These are phyloP conservation scores for Tautogolabrus adspersus DNA, from an alignment of 2,113 vertebrate genomes.

Conservation along the genomic window DNA sequence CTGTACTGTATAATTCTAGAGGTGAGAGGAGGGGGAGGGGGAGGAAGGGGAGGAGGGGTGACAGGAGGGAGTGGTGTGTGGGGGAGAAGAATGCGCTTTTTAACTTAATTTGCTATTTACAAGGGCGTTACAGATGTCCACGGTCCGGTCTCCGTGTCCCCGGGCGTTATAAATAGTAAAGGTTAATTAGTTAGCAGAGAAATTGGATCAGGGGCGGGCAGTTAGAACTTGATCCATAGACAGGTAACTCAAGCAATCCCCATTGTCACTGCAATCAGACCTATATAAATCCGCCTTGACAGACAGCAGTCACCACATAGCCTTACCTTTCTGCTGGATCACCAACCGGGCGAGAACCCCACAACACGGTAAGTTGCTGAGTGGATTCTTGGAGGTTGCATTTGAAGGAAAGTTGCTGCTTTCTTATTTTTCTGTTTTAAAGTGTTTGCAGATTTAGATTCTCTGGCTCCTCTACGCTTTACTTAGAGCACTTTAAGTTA, in stretches of 20 bases:
- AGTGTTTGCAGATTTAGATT: not conserved
- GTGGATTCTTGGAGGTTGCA: not conserved
- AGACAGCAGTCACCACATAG: slow-evolving; percentile 78
- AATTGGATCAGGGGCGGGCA: slow-evolving; percentile 89
- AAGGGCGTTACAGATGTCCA: slow-evolving; percentile 70
- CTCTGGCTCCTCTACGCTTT: not conserved
- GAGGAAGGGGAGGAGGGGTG: slow-evolving; percentile 18
- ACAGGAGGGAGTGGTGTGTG: slow-evolving; percentile 48
- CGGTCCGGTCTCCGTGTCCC: slow-evolving; percentile 51
- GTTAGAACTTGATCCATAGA: slow-evolving; percentile 92
- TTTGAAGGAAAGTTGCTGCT: not conserved
- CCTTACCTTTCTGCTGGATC: slow-evolving; percentile 79
- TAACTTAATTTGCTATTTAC: slow-evolving; percentile 75
- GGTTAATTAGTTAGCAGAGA: slow-evolving; percentile 94
- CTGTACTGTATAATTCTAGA: slow-evolving; percentile 59
- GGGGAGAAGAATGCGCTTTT: slow-evolving; percentile 54
- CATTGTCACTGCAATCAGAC: slow-evolving; percentile 89
- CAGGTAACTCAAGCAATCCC: slow-evolving; percentile 92
- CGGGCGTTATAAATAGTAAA: slow-evolving; percentile 91
- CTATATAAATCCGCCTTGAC: slow-evolving; percentile 91
- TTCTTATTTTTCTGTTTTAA: not conserved
- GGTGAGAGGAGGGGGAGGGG: slow-evolving; percentile 51
- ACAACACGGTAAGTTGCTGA: slow-evolving; percentile 69
- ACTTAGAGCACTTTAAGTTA: too few species aligned
- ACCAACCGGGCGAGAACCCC: slow-evolving; percentile 69